Base-by-base conservation (phyloP, 1,140 invertebrate genomes). In the Medauroidea extradentata region DNA sequence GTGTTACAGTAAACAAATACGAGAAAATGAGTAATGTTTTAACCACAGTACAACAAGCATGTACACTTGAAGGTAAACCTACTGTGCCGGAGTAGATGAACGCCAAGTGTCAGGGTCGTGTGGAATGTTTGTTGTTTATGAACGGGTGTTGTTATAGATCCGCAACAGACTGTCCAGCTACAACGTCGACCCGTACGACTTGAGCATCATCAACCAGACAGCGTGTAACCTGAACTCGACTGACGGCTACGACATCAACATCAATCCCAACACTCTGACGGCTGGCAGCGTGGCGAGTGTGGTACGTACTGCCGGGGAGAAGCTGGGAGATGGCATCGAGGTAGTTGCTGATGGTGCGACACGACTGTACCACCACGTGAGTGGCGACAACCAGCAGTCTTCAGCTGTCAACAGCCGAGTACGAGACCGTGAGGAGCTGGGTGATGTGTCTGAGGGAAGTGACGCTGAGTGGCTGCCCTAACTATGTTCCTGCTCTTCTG, bases 201-300 rank as follows among this genome's bases (percentile, higher is more conserved):
- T 93, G 57, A 88, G 85, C 34, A 84, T 89, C 53, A 84, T 92
- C 42, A 79, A 81, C 4, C 90, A 93, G 69, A 77, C 60, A 1
- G 79, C 82, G 2, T 91, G 89, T 68, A 81, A 82, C 0, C 73
- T 77, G 43, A 72, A 78, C 29, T 70, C 64, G 0, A 77, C 78
- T n/a, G 77, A 81, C 51, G 83, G 81, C 3, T 74, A 88, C 2
- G 84, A 89, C 65, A 84, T 91, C 42, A 84, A 85, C 65, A 83
- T 91, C 44, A 82, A 91, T 62, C 84, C 85, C 0, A 78, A 87
- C 4, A 91, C 90, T 0, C 89, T 92, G 67, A 86, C 82, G 0
- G 76, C 85, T 0, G 79, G 86, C 53, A 87, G 83, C 62, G 77
- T 89, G n/a, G 87, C 83, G 0, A 79, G 81, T 8, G 82, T 81